Evolutionary conservation across 2,797 vertebrate genomes (phyloP).

Genomic region (Chaunax sp.): DNA sequence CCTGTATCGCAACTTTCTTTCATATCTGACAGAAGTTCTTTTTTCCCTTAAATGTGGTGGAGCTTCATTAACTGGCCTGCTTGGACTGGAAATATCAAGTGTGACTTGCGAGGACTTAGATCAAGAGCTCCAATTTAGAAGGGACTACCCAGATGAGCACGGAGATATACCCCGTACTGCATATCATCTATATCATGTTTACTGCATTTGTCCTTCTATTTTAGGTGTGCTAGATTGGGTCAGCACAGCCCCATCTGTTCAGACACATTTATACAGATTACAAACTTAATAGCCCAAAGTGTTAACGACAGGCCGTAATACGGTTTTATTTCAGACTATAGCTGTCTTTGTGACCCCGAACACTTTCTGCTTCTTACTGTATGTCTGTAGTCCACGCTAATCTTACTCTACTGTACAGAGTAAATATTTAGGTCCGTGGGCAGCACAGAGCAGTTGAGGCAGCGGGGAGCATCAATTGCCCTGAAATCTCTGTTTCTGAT

Average conservation of each 20-base stretch:
- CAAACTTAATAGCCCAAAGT: slow-evolving; percentile 16
- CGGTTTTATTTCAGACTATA: not conserved
- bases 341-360: not conserved
- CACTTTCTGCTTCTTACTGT: slow-evolving; percentile 8
- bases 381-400: slow-evolving; percentile 12
- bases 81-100: slow-evolving; percentile 47
- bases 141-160: slow-evolving; percentile 69
- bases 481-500: slow-evolving; percentile 54
- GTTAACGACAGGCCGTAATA: not conserved
- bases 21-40: not conserved
- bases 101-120: slow-evolving; percentile 58
- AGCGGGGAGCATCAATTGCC: slow-evolving; percentile 39
- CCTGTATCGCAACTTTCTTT: not conserved
- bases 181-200: slow-evolving; percentile 71
- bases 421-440: slow-evolving; percentile 49
- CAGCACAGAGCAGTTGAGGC: slow-evolving; percentile 37
- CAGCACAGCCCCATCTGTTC: slow-evolving; percentile 25
- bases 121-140: slow-evolving; percentile 59
- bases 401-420: slow-evolving; percentile 45
- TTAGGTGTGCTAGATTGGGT: slow-evolving; percentile 36
- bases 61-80: slow-evolving; percentile 17
- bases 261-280: slow-evolving; percentile 20
- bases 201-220: slow-evolving; percentile 70
- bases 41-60: not conserved
- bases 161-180: slow-evolving; percentile 50